Base-by-base conservation (phyloP, 2,797 vertebrate species). In the Ispidina lecontei region DNA sequence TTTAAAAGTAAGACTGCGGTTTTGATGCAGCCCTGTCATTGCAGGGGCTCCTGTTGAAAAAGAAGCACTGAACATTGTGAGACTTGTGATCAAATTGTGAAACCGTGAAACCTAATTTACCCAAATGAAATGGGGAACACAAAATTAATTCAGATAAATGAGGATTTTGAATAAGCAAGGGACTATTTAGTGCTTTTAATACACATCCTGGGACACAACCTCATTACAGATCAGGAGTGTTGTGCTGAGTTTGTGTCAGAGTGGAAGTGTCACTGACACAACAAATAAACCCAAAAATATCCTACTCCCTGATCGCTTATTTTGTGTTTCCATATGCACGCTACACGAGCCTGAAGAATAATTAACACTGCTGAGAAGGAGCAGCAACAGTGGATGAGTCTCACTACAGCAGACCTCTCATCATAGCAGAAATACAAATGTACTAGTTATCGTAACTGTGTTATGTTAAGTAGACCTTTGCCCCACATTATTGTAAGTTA, bases 61-160 rank as follows among this genome's bases (percentile, higher is more conserved):
- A 80, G 71, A 65, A 93, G 51, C 75, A 69, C 67, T 33, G 41
- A 92, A 89, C 80, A 75, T 90, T 76, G 85, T 51, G 37, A 93
- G 69, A 83, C 78, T 93, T 90, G 84, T 92, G 95, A 93, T 94
- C 91, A 85, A 89, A 93, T 94, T 89, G 90, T 94, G 92, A 94
- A 94, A 94, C 90, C 90, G 89, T 93, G 95, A 96, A 95, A 96
- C 86, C 91, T 94, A 91, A 95, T 95, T 96, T 93, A 91, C 89
- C 90, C 94, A 87, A 88, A 93, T 95, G 95, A 96, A 96, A 93
- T 93, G 77, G 90, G 91, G 87, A 90, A 94, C 86, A 91, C 88
- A 91, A 96, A 96, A 96, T 94, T 95, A 95, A 96, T 96, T 96
- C 94, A 96, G 94, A 95, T 93, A 96, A 96, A 90, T 75, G 84